Evolutionary conservation across 2,797 vertebrate species (phyloP).

Genomic region (Peromyscus eremicus): DNA sequence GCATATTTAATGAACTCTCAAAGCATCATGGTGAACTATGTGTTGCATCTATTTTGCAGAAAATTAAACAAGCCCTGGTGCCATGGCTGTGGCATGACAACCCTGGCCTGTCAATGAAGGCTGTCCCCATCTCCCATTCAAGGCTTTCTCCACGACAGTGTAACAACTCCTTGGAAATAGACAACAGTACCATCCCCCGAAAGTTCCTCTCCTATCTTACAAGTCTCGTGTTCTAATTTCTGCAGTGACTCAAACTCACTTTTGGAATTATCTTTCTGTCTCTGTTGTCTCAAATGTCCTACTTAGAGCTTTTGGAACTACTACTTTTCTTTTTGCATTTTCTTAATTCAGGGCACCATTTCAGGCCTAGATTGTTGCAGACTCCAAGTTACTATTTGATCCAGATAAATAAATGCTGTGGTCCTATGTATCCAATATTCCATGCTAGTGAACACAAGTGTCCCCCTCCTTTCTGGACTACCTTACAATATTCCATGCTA

Average conservation of each 20-base stretch:
- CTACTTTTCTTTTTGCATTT: not conserved
- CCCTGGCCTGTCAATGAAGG: not conserved
- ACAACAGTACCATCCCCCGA: not conserved
- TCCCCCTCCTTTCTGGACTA: not conserved
- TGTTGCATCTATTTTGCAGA: not conserved
- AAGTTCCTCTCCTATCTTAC: not conserved
- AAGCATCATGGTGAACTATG: not conserved
- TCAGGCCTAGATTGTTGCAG: not conserved
- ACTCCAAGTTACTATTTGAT: not conserved
- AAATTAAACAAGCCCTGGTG: not conserved
- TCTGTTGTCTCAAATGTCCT: not conserved
- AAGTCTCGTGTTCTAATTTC: not conserved
- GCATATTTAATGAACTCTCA: not conserved
- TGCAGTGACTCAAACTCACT: not conserved
- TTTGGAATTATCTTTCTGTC: not conserved
- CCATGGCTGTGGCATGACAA: fast-evolving
- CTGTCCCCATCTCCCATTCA: not conserved
- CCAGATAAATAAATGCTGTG: constrained; percentile 12
- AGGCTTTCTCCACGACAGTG: not conserved
- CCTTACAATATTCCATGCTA: not conserved
- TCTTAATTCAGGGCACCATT: not conserved
- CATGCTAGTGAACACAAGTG: not conserved
- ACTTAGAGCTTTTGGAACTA: not conserved
- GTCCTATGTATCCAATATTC: not conserved
- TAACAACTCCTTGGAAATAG: not conserved